Conservation (phyloP, 2,113 vertebrate species). For the Engraulis encrasicolus region DNA sequence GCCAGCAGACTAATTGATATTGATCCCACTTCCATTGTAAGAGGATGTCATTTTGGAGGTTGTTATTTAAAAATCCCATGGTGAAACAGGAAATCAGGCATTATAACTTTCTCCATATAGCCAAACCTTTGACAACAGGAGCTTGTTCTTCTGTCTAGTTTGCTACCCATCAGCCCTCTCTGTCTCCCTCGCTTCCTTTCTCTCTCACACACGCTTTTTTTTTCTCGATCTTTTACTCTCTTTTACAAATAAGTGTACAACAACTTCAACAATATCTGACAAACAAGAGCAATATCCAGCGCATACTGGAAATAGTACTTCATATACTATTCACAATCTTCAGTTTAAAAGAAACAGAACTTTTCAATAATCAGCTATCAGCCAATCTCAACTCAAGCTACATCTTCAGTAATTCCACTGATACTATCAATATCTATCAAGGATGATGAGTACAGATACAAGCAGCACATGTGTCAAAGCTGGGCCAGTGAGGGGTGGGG, state of each 20-base stretch:
- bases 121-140: neutral
- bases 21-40: constrained; percentile 46
- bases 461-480: neutral
- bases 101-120: constrained; percentile 1
- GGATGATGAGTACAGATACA: neutral
- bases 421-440: neutral
- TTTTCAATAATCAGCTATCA: neutral
- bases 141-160: too few species aligned
- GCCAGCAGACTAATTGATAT: constrained; percentile 61
- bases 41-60: constrained; percentile 21
- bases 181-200: constrained; percentile 19
- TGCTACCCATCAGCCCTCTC: neutral
- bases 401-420: neutral
- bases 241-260: constrained; percentile 33
- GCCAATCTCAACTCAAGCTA: neutral
- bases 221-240: constrained; percentile 28
- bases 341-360: neutral
- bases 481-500: too few species aligned
- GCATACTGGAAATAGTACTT: neutral
- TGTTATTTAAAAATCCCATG: neutral
- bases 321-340: neutral
- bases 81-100: constrained; percentile 12
- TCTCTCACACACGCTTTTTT: constrained; percentile 2
- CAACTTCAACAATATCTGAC: constrained; percentile 6
- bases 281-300: neutral